Conservation (phyloP, 2,113 vertebrate genomes). For the Ramphastos sulfuratus region DNA sequence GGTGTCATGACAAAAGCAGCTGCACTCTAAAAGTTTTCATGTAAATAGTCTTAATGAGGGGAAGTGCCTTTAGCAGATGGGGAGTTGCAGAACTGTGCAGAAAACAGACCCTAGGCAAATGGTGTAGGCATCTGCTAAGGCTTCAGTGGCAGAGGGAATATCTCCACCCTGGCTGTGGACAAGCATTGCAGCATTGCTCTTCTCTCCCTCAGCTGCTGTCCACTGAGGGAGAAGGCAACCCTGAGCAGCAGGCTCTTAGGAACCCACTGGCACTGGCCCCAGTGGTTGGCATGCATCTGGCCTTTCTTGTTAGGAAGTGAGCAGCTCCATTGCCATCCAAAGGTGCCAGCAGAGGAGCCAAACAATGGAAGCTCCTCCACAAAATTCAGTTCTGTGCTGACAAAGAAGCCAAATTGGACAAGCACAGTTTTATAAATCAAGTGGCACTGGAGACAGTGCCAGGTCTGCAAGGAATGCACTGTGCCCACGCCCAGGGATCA, state of each 20-base stretch:
- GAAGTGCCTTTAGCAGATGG: slow-evolving; percentile 41
- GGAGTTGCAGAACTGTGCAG: slow-evolving; percentile 7
- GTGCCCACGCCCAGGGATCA: no score
- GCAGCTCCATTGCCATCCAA: not conserved
- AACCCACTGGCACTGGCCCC: not conserved
- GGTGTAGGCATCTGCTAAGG: not conserved
- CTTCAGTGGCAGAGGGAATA: not conserved
- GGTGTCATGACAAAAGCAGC: slow-evolving; percentile 59
- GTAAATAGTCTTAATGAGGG: slow-evolving; percentile 54
- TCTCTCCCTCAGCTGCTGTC: not conserved
- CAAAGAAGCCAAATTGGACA: not conserved
- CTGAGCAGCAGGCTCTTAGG: not conserved
- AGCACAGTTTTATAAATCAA: not conserved
- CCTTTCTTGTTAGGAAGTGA: not conserved
- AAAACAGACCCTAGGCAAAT: not conserved
- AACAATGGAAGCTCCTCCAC: not conserved
- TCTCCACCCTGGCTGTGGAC: not conserved
- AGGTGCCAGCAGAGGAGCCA: not conserved
- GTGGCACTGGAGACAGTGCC: no score
- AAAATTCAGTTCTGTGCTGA: not conserved
- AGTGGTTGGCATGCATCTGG: not conserved
- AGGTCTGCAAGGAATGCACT: no score
- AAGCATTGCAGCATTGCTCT: not conserved
- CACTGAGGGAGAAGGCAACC: not conserved
- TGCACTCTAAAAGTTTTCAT: slow-evolving; percentile 25